Conservation (phyloP, 2,888 invertebrate genomes). For the Archips xylosteana region DNA sequence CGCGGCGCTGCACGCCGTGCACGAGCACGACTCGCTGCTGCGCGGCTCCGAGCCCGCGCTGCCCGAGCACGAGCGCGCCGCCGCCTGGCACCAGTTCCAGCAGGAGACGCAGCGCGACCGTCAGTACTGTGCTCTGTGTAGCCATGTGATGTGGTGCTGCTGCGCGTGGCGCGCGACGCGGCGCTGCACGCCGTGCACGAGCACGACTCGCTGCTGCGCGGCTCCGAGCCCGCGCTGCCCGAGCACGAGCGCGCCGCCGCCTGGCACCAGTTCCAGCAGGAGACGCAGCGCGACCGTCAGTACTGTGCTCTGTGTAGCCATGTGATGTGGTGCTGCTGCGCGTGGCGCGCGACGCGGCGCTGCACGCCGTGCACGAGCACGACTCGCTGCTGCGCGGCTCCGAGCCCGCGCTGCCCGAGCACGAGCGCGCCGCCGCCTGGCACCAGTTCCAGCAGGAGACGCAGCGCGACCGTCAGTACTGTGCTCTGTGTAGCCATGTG, state of each 20-base stretch:
- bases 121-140: slow-evolving; percentile 64
- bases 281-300: too few relatives aligned
- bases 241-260: too few relatives aligned
- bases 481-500: too few relatives aligned
- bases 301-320: too few relatives aligned
- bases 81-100: slow-evolving; percentile 96
- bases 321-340: too few relatives aligned
- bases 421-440: too few relatives aligned
- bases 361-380: slow-evolving; percentile 88
- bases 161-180: slow-evolving; percentile 52
- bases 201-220: slow-evolving; percentile 72
- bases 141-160: slow-evolving; percentile 66
- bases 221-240: slow-evolving; percentile 17
- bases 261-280: too few relatives aligned
- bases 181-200: slow-evolving; percentile 11
- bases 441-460: too few relatives aligned
- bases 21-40: slow-evolving; percentile 88
- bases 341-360: slow-evolving; percentile 54
- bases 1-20: background rate
- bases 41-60: slow-evolving; percentile 90
- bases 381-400: slow-evolving; percentile 89
- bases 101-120: slow-evolving; percentile 77
- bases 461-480: too few relatives aligned
- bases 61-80: slow-evolving; percentile 93
- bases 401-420: too few relatives aligned